These are phyloP conservation scores for Podarcis siculus DNA, from an alignment of 2,797 vertebrate genomes.

Conservation along the genomic window DNA sequence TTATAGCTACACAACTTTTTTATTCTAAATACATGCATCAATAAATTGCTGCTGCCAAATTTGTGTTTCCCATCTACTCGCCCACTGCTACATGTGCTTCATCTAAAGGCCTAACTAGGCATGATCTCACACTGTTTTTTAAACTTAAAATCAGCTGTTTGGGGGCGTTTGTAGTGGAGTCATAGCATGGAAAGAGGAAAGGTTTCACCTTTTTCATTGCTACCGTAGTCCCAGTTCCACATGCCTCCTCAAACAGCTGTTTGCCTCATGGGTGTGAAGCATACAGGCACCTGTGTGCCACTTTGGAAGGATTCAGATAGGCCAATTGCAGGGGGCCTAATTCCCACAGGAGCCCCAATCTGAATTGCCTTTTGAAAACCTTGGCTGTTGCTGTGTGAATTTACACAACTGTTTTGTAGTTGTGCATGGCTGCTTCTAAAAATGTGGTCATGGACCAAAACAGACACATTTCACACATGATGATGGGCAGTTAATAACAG, in stretches of 20 bases:
- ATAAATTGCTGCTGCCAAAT: neutral
- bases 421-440: too few species aligned
- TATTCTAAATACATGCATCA: neutral
- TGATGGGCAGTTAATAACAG: neutral
- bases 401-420: too few species aligned
- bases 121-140: neutral
- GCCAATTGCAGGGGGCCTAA: too few species aligned
- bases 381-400: too few species aligned
- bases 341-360: too few species aligned
- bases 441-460: too few species aligned
- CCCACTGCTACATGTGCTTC: neutral
- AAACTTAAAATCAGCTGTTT: neutral
- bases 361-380: too few species aligned
- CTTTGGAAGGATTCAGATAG: neutral
- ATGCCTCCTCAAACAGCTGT: neutral
- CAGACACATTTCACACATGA: too few species aligned
- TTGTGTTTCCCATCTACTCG: neutral
- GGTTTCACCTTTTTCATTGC: too few species aligned
- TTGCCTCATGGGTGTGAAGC: neutral
- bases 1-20: neutral
- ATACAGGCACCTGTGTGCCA: neutral
- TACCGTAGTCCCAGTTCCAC: too few species aligned
- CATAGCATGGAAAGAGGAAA: neutral
- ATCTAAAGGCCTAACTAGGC: neutral
- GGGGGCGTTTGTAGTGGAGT: neutral